Evolutionary conservation across 2,797 vertebrate genomes (phyloP).

Genomic region (Eurystomus glaucurus): DNA sequence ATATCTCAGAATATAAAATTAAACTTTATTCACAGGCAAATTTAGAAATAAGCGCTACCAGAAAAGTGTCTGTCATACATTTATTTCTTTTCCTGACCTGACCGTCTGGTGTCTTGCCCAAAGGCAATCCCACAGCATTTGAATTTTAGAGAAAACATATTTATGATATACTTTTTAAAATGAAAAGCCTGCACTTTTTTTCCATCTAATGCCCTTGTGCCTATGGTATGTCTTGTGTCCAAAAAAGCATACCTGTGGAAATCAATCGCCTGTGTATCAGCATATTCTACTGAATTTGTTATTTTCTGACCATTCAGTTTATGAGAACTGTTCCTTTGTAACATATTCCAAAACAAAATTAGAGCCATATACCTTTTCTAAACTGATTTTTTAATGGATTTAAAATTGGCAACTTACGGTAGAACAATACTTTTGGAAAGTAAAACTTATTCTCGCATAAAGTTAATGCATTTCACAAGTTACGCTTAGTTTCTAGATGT

Average conservation of each 20-base stretch:
- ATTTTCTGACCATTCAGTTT: background rate
- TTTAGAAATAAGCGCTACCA: background rate
- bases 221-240: rapidly evolving
- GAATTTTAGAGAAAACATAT: background rate
- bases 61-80: background rate
- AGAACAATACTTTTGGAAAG: background rate
- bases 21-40: background rate
- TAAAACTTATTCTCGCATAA: background rate
- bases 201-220: background rate
- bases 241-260: background rate
- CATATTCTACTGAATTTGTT: background rate
- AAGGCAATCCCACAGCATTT: background rate
- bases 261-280: rapidly evolving
- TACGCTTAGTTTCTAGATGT: background rate
- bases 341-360: background rate
- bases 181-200: background rate
- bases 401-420: background rate
- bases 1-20: background rate
- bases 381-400: background rate
- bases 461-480: background rate
- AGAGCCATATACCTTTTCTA: background rate
- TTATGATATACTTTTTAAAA: background rate
- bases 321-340: background rate
- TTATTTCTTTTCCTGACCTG: background rate
- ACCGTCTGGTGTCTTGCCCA: background rate